Base-by-base conservation (phyloP, 2,113 vertebrate species). In the Helogale parvula region DNA sequence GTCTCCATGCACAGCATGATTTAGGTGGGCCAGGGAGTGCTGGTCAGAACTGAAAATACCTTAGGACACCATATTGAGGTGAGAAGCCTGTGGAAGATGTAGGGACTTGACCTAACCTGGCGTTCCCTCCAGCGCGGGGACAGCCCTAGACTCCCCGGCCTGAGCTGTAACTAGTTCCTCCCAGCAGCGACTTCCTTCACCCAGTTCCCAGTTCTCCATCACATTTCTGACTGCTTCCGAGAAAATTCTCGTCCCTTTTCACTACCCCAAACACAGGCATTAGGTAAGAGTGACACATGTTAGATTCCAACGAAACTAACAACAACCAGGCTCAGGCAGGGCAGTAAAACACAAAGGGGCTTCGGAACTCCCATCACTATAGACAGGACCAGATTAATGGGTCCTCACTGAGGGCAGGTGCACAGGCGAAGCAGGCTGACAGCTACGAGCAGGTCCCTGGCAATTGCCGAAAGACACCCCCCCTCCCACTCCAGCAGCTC, bases 221-320 rank as follows among this genome's bases (percentile, higher is more conserved):
- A 86, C 45, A 93, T 35, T 93, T 88, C 81, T 68, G 63, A 60
- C 17, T 35, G 76, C 84, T 88, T 81, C 91, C 23, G 81, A 97
- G n/a, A 74, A 63, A 45, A 68, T n/a, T 29, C 60, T 69, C 25
- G 5, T 29, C 33, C 74, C 29, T 85, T 71, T 38, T 31, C 31
- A 60, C 35, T 3, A 68, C 63, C 57, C 85, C 23, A 82, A 41
- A 68, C 71, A 7, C 13, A 74, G 60, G 72, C 50, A 1, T 71
- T 84, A 66, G 79, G 54, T 86, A 38, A 54, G 38, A 41, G 1
- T 33, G 57, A 63, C 81, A 4, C 1, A 3, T 60, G 84, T 92
- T 86, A 79, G 60, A 87, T 93, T 71, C 87, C 76, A 52, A 3
- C 57, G 81, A 60, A 74, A 88, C 63, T 74, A 19, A 72, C 45